A percentile compares a stretch with the other conserved stretches of the same genome.
Evolutionary conservation across 2,888 invertebrate genomes (phyloP).

Genomic region (Trissoscelio sp.): DNA sequence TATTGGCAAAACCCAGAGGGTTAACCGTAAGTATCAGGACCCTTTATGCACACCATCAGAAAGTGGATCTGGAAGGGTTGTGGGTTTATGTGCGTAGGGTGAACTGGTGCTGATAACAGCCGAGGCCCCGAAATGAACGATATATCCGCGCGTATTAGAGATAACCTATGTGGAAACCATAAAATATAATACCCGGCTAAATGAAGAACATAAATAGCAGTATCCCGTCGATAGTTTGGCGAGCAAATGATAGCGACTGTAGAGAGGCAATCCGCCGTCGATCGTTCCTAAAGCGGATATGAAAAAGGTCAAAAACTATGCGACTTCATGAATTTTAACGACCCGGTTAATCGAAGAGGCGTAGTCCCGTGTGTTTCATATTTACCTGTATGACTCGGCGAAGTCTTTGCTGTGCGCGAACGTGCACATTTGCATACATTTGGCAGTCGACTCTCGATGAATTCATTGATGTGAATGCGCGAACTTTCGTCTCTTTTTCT

Average conservation of each 20-base stretch:
- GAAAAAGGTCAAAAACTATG: conserved; percentile 43
- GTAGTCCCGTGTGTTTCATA: conserved; percentile 58
- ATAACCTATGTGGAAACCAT: conserved; percentile 13
- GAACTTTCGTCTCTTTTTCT: conserved; percentile 17
- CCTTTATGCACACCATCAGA: conserved; percentile 34
- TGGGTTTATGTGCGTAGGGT: conserved; percentile 39
- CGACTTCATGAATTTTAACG: conserved; percentile 63
- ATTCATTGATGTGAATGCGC: conserved; percentile 54
- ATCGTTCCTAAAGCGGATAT: conserved; percentile 17
- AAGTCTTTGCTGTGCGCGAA: conserved; percentile 44
- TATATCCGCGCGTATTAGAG: conserved; percentile 22
- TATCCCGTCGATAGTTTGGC: background rate
- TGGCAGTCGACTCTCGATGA: conserved; percentile 59
- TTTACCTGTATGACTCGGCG: conserved; percentile 57
- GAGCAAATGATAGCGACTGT: background rate
- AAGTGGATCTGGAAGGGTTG: conserved; percentile 56
- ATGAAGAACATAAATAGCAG: conserved; percentile 14
- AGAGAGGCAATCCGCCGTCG: background rate
- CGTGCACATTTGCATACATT: conserved; percentile 67
- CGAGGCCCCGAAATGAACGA: conserved; percentile 15
- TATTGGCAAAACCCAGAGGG: conserved; percentile 38
- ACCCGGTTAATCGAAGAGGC: conserved; percentile 63
- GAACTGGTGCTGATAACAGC: conserved; percentile 42
- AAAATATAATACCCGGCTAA: conserved; percentile 18
- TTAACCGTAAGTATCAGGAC: conserved; percentile 45